Evolutionary conservation across 2,113 vertebrate species (phyloP), one percentile per base, ranked within the genome.

Genomic region (Scalopus aquaticus): DNA sequence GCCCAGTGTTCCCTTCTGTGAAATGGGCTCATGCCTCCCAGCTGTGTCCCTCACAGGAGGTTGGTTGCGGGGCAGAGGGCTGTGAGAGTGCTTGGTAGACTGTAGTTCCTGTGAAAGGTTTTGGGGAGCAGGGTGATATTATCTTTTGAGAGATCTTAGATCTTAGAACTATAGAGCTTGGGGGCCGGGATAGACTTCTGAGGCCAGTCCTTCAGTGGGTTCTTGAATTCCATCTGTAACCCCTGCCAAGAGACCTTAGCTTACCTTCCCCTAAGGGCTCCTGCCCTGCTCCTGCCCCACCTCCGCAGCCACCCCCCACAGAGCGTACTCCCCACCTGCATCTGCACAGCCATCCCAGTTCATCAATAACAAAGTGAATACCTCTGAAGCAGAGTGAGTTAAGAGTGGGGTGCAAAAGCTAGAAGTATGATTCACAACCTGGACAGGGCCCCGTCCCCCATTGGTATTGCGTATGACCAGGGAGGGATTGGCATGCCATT

Each of bases 401-500:
- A 32, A 35, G 13, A 5, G 62, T 79, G n/a, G 74, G 62, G 39
- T 70, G 60, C 26, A 10, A 28, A 16, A 13, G 15, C 10, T 4
- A 79, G 81, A 30, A 65, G 16, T n/a, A 24, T 93, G 91, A 85
- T 93, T 87, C 80, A 82, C 76, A 51, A 72, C 70, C 39, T 30
- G 24, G 20, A 12, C 4, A 26, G 69, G 69, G 69, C 60, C 60
- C 28, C 3, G 28, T 58, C 28, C 60, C 60, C 6, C 16, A 3
- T 19, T 62, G 60, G 11, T 32, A 17, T 30, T 9, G 24, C 9
- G 9, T 42, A 67, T 62, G 56, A 94, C 80, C 95, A 62, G 56
- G 84, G 65, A 60, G 91, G 90, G 24, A 88, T 64, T 94, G 80
- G 39, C 82, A 67, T 56, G 32, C 42, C 3, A 72, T 32, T 6